Evolutionary conservation across 1,140 invertebrate genomes (phyloP), one percentile per base, ranked within the genome.

Genomic region (Cyclina sinensis): DNA sequence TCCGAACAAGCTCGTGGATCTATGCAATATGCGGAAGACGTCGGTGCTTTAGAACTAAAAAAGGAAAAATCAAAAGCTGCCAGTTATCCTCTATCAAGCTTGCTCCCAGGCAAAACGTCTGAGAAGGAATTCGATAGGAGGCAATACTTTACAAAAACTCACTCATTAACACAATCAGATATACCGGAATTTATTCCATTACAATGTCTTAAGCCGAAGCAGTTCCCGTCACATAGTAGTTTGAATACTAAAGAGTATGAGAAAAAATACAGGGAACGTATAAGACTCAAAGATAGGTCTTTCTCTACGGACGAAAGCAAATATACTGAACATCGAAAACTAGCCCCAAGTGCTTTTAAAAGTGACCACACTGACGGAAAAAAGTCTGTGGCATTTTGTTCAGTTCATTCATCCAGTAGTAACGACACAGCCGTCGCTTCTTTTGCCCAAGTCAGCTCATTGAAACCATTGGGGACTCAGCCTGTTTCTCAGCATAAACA

Each of bases 301-400:
- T 5, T 30, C 1, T 78, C 74, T 54, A 30, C 46, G 16, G 74
- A 78, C 30, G 46, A 78, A 14, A 76, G 73, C 43, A 48, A 16
- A n/a, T 32, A 35, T 11, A 35, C 4, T 37, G 30, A 30, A 2
- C 14, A 27, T 12, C 14, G 7, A 48, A 12, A 48, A 76, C 27
- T 76, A 76, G 21, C 2, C 46, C 7, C n/a, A 54, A 48, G 74
- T 48, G 46, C n/a, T 30, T 18, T 14, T 32, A 48, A 32, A 78
- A 54, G 43, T 54, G 48, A 78, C 39, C 32, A 18, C 21, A 16
- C 24, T 32, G 74, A 48, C 46, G 74, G 74, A 3, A 78, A 54
- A 21, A 78, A 78, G 46, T 46, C 46, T n/a, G 43, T 78, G 35
- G 74, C 74, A 54, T 46, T 78, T 35, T 78, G 46, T n/a, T 35